Evolutionary conservation across 2,888 invertebrate species (phyloP), one percentile per base, ranked within the genome.

Genomic region (Opisthograptis luteolata): DNA sequence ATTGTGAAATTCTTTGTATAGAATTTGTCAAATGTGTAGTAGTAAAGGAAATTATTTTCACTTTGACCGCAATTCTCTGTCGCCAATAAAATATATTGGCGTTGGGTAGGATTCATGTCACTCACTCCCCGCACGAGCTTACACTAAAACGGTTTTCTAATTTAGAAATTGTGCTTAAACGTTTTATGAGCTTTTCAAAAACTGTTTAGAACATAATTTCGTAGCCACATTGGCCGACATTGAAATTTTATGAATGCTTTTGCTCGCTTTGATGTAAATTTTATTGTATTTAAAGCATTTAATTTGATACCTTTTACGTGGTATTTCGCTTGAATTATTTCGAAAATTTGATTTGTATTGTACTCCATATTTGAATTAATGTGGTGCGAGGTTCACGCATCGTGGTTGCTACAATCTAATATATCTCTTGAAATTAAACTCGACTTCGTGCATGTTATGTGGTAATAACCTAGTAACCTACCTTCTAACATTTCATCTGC

Each of bases 211-310:
- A 53, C 50, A 35, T 49, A 44, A 35, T 49, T 51, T 40, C 35
- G 14, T 22, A 4, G 20, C 44, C 44, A 34, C 39, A 34, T 40
- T 14, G 12, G 47, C 53, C 27, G 36, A 43, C 52, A 46, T 51
- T 51, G 49, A 60, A 48, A 60, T 51, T 50, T 46, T 40, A 53
- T 42, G 48, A 58, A 60, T 51, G 55, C 55, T 46, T 53, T 58
- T 60, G 50, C 27, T 28, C 45, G 28, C 44, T 31, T 37, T 51
- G 34, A 30, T 50, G 34, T 14, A 40, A 34, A 36, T 41, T 50
- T 47, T 48, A 48, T 53, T 20, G 27, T 32, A 42, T 31, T 55
- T 60, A 25, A 25, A 41, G 27, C 24, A 24, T 49, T 41, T 44
- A 40, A 39, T 49, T 41, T 44, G 37, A 39, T 44, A 27, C 46